These are phyloP conservation scores for Apamea sordens DNA, from an alignment of 2,888 invertebrate genomes.

Conservation along the genomic window DNA sequence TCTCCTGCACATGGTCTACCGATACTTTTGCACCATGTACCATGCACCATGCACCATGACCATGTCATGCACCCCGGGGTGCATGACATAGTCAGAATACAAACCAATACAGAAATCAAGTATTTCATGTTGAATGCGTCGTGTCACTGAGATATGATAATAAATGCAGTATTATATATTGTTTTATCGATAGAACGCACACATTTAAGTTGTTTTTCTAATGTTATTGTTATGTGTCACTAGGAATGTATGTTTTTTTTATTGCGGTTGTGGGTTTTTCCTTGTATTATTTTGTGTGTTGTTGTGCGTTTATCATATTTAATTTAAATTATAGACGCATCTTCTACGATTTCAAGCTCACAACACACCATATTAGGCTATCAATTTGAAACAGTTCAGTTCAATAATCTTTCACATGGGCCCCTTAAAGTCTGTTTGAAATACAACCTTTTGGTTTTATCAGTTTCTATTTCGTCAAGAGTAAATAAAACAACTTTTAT, in stretches of 20 bases:
- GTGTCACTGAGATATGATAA: background rate
- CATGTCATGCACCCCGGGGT: too few relatives aligned
- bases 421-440: background rate
- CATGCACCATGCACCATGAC: too few relatives aligned
- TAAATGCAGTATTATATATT: background rate
- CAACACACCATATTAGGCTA: background rate
- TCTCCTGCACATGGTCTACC: background rate
- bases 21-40: background rate
- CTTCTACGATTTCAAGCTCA: background rate
- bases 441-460: background rate
- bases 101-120: background rate
- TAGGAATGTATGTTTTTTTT: background rate
- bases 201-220: background rate
- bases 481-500: background rate
- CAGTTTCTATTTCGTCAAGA: background rate
- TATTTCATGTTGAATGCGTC: background rate
- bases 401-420: background rate
- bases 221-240: background rate
- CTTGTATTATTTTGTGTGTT: conserved; percentile 13
- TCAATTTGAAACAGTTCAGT: background rate
- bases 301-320: too few relatives aligned
- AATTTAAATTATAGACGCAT: background rate
- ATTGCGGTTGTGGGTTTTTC: background rate
- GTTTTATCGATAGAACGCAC: background rate
- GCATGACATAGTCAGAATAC: background rate